Percentiles rank a stretch among this genome's conserved stretches.
These are phyloP conservation scores for Digitonthophagus gazella DNA, from an alignment of 2,888 invertebrate species.

Conservation along the genomic window DNA sequence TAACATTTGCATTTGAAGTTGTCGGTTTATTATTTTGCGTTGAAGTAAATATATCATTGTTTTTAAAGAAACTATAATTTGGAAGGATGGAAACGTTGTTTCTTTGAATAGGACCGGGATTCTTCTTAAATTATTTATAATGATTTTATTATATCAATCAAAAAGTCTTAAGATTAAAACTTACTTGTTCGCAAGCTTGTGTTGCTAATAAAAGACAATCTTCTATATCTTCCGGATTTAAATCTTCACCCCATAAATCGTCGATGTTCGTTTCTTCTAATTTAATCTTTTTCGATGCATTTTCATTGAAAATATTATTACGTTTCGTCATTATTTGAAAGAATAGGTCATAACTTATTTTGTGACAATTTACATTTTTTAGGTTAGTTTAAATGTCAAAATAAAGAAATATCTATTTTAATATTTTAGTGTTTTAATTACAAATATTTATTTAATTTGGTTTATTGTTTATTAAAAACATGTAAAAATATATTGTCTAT, in stretches of 20 bases:
- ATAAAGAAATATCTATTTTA: no score
- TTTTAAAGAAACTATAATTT: constrained; percentile 38
- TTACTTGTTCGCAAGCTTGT: constrained; percentile 37
- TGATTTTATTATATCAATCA: neutral
- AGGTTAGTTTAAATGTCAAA: no score
- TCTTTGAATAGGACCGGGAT: constrained; percentile 8
- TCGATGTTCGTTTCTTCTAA: constrained; percentile 17
- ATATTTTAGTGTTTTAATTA: no score
- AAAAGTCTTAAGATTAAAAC: constrained; percentile 3
- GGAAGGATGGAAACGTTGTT: constrained; percentile 36
- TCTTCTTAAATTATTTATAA: neutral
- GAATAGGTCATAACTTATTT: no score
- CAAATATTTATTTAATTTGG: no score
- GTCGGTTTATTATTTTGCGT: constrained; percentile 30
- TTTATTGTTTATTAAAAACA: no score
- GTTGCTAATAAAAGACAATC: constrained; percentile 43
- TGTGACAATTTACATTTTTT: no score
- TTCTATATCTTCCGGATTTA: constrained; percentile 37
- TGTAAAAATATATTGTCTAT: no score
- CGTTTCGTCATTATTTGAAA: constrained; percentile 55
- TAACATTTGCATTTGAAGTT: neutral
- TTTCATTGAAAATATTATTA: constrained; percentile 23
- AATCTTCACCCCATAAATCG: constrained; percentile 29
- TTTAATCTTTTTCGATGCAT: constrained; percentile 26
- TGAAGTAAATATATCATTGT: constrained; percentile 32